These are phyloP conservation scores for Amblyraja radiata DNA, from an alignment of 2,797 vertebrate species.

Conservation along the genomic window DNA sequence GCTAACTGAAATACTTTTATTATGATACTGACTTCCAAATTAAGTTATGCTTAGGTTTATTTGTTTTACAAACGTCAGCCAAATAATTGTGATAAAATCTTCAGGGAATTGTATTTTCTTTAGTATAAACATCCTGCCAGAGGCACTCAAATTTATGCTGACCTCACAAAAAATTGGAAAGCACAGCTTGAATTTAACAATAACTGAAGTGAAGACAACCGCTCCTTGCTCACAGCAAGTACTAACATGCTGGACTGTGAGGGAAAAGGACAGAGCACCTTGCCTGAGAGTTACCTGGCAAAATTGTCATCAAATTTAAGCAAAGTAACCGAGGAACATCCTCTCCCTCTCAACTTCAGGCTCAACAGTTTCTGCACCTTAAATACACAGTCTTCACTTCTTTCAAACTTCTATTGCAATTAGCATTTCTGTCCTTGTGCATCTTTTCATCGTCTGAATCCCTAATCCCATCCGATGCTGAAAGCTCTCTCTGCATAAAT, in stretches of 20 bases:
- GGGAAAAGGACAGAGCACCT: not conserved
- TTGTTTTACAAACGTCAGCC: not conserved
- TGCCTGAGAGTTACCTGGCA: not conserved
- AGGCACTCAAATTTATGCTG: not conserved
- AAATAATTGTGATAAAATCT: not conserved
- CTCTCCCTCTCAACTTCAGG: not conserved
- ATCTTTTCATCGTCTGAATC: not conserved
- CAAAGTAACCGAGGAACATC: not conserved
- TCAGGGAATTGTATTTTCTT: not conserved
- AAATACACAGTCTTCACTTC: not conserved
- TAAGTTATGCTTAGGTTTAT: slow-evolving; percentile 3
- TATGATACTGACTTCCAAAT: not conserved
- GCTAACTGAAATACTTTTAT: not conserved
- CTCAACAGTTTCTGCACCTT: not conserved
- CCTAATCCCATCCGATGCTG: not conserved
- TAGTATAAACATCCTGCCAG: slow-evolving; percentile 4
- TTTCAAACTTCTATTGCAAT: not conserved
- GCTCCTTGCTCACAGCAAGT: not conserved
- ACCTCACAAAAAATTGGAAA: not conserved
- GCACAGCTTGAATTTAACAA: not conserved
- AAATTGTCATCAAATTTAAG: not conserved
- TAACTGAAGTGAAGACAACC: not conserved
- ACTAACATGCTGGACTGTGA: not conserved
- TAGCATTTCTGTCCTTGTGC: not conserved
- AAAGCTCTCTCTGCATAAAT: not conserved